Conservation (phyloP, 2,797 vertebrate genomes). For the Eidolon dupreanum region DNA sequence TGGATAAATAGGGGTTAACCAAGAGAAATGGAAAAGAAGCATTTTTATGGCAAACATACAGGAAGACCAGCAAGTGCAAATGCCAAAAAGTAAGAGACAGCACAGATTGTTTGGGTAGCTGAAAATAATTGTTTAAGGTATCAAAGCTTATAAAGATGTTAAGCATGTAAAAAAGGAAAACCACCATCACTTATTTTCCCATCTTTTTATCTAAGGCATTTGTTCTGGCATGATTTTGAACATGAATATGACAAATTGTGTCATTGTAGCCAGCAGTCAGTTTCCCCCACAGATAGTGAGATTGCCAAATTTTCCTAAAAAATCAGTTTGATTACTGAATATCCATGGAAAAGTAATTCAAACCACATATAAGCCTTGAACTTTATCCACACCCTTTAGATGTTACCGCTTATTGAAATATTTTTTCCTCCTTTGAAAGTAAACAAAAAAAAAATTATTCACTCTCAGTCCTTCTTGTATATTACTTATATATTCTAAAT, state of each 20-base stretch:
- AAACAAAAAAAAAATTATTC: background rate
- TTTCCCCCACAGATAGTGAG: background rate
- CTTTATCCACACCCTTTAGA: conserved; percentile 6
- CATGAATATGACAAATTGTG: background rate
- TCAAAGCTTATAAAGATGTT: background rate
- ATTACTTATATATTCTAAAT: background rate
- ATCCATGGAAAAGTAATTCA: conserved; percentile 38
- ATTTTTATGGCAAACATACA: background rate
- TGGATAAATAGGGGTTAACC: background rate
- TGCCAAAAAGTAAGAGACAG: conserved; percentile 17
- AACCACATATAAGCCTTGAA: background rate
- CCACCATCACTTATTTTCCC: background rate
- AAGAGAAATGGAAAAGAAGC: background rate
- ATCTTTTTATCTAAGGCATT: conserved; percentile 46
- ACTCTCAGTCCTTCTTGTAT: background rate
- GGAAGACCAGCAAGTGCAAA: background rate
- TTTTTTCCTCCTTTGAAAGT: conserved; percentile 57
- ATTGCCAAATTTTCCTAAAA: conserved; percentile 44
- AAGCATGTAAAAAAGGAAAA: conserved; percentile 15
- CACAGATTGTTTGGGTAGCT: background rate
- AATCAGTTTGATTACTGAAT: background rate
- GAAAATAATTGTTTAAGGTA: background rate
- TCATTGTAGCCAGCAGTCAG: background rate
- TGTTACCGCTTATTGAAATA: conserved; percentile 29
- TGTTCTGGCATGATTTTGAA: conserved; percentile 55